Conservation (phyloP, 2,113 vertebrate species). For the Nesoenas mayeri region DNA sequence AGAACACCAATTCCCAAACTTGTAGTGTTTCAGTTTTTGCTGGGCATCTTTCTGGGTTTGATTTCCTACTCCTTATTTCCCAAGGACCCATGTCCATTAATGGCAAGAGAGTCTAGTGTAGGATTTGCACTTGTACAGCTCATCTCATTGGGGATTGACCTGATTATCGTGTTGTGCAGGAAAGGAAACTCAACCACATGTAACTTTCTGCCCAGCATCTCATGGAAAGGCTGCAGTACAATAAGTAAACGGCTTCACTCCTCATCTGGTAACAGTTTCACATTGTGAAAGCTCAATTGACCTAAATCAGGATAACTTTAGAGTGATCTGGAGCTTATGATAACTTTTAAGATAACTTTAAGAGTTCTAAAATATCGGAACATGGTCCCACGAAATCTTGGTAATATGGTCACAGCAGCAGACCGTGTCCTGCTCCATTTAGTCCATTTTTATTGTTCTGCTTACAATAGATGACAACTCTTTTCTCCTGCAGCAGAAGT, state of each 20-base stretch:
- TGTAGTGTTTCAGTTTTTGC: no score
- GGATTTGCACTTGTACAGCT: no score
- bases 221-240: neutral
- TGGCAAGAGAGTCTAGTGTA: no score
- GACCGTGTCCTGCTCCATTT: neutral
- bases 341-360: neutral
- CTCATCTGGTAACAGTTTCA: neutral
- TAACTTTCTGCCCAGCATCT: no score
- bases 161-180: no score
- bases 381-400: neutral
- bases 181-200: no score
- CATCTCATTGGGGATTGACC: no score
- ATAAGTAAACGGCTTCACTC: neutral
- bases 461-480: neutral
- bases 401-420: neutral
- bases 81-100: no score
- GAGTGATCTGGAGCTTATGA: neutral
- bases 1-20: no score
- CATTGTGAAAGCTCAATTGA: neutral
- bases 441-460: neutral
- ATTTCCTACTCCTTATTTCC: neutral
- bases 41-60: no score
- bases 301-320: neutral
- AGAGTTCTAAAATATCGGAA: neutral
- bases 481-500: constrained; percentile 38